Base-by-base conservation (phyloP, 2,113 vertebrate genomes). In the Charadrius vociferus region DNA sequence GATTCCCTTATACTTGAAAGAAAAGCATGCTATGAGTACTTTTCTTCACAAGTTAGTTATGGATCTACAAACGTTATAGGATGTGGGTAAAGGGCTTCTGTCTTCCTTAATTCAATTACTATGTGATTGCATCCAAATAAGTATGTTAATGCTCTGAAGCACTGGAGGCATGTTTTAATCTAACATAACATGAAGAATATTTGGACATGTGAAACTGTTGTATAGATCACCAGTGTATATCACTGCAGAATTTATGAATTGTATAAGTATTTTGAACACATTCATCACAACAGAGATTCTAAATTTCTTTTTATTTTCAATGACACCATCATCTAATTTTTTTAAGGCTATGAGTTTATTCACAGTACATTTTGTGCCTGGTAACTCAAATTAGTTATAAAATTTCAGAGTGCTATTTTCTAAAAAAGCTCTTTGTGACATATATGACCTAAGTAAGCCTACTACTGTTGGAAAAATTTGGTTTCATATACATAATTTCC, bases 271-370 rank as follows among this genome's bases (percentile, higher is more conserved):
- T 74, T 14, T 52, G 24, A 68, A 52, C 14, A 56, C 12, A 53
- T 24, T 80, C 10, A 52, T 63, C 4, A 45, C 8, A 62, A 45
- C 2, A 43, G 9, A 47, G 10, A 27, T 52, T 63, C 17, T 32
- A 55, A 39, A 62, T 61, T 37, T 67, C 17, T 21, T 67, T 63
- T 4, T 36, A 29, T 58, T 45, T 90, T 41, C 39, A 59, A 6
- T 45, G 5, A 21, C 30, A 66, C 1, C 1, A 29, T n/a, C 1
- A 20, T 11, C 3, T 52, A 26, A 9, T 10, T 45, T 30, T 80
- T 75, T 83, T 73, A 49, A 20, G 12, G 17, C 3, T 55, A 16
- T 67, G 27, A 62, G 19, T 55, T 79, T 55, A 45, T 61, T 19
- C 0, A 0, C 8, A 62, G 32, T 74, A 67, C 5, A 23, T 4